Evolutionary conservation across 2,113 vertebrate genomes (phyloP).

Genomic region (Corydoras sp.): DNA sequence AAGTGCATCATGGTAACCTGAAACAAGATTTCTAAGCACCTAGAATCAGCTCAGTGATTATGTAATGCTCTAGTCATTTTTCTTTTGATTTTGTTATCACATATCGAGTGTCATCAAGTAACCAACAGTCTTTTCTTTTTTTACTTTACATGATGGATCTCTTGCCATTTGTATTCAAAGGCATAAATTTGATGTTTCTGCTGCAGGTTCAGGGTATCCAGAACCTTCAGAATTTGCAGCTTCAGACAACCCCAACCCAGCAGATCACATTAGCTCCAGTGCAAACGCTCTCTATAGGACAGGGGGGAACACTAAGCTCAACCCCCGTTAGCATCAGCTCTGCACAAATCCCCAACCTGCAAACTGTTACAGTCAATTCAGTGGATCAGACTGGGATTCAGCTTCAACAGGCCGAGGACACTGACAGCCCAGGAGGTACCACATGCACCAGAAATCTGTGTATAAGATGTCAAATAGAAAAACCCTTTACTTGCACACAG

Average conservation of each 20-base stretch:
- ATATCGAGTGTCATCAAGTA: too few species aligned
- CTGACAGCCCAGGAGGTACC: constrained; percentile 83
- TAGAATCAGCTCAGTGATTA: too few species aligned
- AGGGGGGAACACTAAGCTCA: constrained; percentile 75
- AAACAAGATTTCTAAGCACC: too few species aligned
- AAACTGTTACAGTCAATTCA: constrained; percentile 95
- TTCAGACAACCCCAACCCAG: constrained; percentile 87
- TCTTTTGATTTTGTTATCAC: too few species aligned
- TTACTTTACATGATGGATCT: too few species aligned
- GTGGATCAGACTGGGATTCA: constrained; percentile 81
- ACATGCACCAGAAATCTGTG: neutral
- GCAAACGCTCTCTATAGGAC: constrained; percentile 92
- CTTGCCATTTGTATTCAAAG: too few species aligned
- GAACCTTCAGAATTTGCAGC: constrained; percentile 96
- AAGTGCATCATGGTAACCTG: too few species aligned
- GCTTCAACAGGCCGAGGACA: constrained; percentile 82
- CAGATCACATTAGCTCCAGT: constrained; percentile 96
- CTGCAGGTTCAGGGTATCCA: constrained; percentile 89
- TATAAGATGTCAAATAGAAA: neutral
- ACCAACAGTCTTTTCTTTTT: too few species aligned
- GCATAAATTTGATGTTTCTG: too few species aligned
- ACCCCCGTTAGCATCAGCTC: constrained; percentile 82
- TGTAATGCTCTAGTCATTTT: too few species aligned
- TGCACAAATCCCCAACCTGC: constrained; percentile 93
- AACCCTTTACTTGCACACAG: neutral